Evolutionary conservation across 2,113 vertebrate species (phyloP), one percentile per base, ranked within the genome.

Genomic region (Pygoscelis antarcticus): DNA sequence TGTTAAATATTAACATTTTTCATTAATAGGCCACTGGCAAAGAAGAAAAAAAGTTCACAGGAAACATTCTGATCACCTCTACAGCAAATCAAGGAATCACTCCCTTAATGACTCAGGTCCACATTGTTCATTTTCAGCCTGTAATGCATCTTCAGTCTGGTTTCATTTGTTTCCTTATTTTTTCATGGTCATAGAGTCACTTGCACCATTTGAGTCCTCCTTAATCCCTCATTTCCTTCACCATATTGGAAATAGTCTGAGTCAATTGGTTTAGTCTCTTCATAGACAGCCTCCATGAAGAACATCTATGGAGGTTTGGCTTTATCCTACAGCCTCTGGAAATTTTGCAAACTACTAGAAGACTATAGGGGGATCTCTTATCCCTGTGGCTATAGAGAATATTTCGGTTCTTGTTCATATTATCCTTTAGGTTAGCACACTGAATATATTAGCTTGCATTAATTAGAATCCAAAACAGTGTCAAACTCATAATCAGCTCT

Each of bases 321-420:
- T 70, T 82, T 34, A 51, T 54, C 30, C 57, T 54, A 72, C 25
- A 71, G 52, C 34, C 55, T 70, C 51, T 19, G n/a, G 12, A 71
- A 65, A 66, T 58, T 38, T 7, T 88, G 57, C 46, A 52, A 6
- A 46, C n/a, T 66, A 9, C 10, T 75, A 22, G 25, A 68, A 72
- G 22, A 32, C 21, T 36, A 2, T 4, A 5, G 4, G 21, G 11
- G 7, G 22, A 9, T n/a, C 25, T 75, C 55, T 55, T 13, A 51
- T 40, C 8, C 21, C 30, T 2, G 1, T 5, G 16, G 10, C 18
- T 64, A 20, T 0, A 60, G 14, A 46, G 7, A 25, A 15, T 44
- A 66, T 66, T 90, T 68, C 38, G 54, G n/a, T 18, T 79, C 25
- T 90, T 47, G 49, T 58, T 69, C 46, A 17, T 34, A 47, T 46